Evolutionary conservation across 2,113 vertebrate genomes (phyloP).

Genomic region (Struthio camelus): DNA sequence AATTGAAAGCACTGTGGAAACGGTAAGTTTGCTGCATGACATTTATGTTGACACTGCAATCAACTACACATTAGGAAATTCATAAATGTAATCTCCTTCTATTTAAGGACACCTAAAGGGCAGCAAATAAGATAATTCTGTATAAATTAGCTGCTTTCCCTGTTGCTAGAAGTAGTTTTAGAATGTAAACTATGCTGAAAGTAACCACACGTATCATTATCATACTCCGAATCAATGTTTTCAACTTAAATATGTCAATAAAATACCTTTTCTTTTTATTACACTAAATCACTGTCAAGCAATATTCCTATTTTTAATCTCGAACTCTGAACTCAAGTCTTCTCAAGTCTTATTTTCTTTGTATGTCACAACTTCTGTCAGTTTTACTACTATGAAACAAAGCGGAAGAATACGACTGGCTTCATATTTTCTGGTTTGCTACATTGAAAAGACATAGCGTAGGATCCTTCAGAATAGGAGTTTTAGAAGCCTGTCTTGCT

Average conservation of each 20-base stretch:
- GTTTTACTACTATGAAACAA: not conserved
- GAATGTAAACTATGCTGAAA: not conserved
- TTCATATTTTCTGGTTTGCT: not conserved
- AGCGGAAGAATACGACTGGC: not conserved
- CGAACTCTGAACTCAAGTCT: not conserved
- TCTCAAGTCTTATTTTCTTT: not conserved
- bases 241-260: not conserved
- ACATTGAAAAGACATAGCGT: not conserved
- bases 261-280: not conserved
- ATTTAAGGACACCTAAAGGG: constrained; percentile 30
- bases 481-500: not conserved
- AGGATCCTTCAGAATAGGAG: not conserved
- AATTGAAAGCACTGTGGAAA: constrained; percentile 26
- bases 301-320: not conserved
- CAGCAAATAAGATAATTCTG: constrained; percentile 7
- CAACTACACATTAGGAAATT: constrained; percentile 61
- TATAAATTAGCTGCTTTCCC: constrained; percentile 7
- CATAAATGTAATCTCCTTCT: constrained; percentile 34
- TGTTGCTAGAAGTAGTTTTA: constrained; percentile 15
- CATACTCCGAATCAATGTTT: not conserved
- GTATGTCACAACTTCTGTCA: not conserved
- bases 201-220: not conserved
- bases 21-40: constrained; percentile 44
- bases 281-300: not conserved
- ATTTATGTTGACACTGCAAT: constrained; percentile 62